These are phyloP conservation scores for Phrynocephalus guinanensis DNA, from an alignment of 2,797 vertebrate species.

Conservation along the genomic window DNA sequence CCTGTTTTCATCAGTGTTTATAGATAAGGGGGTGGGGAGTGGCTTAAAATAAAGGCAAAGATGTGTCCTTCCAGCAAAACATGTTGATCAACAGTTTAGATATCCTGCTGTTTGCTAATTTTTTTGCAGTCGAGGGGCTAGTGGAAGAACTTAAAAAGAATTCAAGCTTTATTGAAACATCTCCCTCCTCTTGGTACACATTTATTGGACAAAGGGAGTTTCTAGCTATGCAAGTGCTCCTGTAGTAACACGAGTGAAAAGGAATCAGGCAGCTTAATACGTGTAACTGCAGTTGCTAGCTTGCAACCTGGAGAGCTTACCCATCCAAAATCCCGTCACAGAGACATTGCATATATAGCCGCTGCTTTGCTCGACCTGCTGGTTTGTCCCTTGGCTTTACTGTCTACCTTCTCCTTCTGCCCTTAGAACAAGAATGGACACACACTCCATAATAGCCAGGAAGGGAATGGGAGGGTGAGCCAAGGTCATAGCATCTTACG, in stretches of 20 bases:
- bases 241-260: not conserved
- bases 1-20: slow-evolving; percentile 50
- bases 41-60: slow-evolving; percentile 40
- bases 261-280: not conserved
- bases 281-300: not conserved
- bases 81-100: slow-evolving; percentile 38
- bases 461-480: not conserved
- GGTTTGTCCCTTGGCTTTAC: not conserved
- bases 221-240: not conserved
- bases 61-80: slow-evolving; percentile 29
- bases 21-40: slow-evolving; percentile 34
- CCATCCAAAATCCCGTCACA: not conserved
- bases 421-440: not conserved
- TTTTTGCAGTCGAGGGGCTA: slow-evolving; percentile 55
- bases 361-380: not conserved
- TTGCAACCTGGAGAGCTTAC: not conserved
- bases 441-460: too few species aligned
- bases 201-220: not conserved
- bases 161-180: slow-evolving; percentile 52
- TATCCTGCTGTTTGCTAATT: slow-evolving; percentile 43
- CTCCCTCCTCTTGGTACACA: slow-evolving; percentile 39
- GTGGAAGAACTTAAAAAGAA: slow-evolving; percentile 23
- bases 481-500: not conserved
- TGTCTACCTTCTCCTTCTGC: not conserved
- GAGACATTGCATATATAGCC: not conserved